Percentiles rank a stretch among this genome's conserved stretches.
phyloP scores from a whole-genome alignment of 2,888 invertebrate genomes.

The Agrochola macilenta region DNA sequence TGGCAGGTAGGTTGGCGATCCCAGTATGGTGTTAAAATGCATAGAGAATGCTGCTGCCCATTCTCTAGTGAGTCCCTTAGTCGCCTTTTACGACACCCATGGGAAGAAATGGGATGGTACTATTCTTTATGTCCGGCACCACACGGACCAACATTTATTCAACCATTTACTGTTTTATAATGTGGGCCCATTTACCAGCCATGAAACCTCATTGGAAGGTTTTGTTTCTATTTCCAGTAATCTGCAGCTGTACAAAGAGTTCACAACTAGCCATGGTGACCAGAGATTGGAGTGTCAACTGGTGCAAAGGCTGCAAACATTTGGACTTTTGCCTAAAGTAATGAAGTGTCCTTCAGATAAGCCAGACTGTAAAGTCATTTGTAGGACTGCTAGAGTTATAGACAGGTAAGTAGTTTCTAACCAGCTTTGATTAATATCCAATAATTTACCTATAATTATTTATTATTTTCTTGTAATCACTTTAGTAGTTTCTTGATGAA shows the following conservation, averaged over 20 bases:
- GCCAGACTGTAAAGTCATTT: constrained; percentile 78
- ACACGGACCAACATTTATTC: no score
- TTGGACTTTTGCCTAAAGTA: constrained; percentile 77
- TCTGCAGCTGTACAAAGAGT: constrained; percentile 77
- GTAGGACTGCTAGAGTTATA: constrained; percentile 82
- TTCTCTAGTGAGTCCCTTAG: no score
- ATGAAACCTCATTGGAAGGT: constrained; percentile 1
- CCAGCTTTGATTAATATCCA: no score
- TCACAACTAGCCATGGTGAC: constrained; percentile 72
- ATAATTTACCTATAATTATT: background rate
- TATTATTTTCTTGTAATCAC: background rate
- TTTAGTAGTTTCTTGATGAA: background rate
- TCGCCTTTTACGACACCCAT: no score
- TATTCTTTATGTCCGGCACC: no score
- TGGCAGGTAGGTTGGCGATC: no score
- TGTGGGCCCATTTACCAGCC: background rate
- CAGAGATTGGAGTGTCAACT: constrained; percentile 79
- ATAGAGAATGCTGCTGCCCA: no score
- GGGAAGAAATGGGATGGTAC: no score
- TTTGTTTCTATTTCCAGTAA: constrained; percentile 75
- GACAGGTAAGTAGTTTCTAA: constrained; percentile 76
- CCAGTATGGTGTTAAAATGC: no score
- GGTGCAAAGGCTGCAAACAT: constrained; percentile 78
- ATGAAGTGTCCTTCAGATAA: constrained; percentile 76
- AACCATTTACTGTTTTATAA: background rate